Evolutionary conservation across 2,797 vertebrate species (phyloP).

Genomic region (Sciurus carolinensis): DNA sequence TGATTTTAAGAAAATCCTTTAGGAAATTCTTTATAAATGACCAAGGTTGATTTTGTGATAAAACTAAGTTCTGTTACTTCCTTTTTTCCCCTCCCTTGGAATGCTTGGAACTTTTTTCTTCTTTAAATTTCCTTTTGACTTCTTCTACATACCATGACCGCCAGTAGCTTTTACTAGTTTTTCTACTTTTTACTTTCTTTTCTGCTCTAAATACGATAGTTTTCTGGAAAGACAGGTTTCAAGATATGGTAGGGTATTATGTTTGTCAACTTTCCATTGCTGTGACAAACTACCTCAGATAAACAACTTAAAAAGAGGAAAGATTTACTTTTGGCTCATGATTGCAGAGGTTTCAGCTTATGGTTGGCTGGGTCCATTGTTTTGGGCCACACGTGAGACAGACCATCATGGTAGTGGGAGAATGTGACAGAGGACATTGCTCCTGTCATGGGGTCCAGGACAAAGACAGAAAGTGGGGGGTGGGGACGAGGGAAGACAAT

Average conservation of each 20-base stretch:
- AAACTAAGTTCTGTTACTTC: slow-evolving; percentile 53
- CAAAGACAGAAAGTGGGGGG: neutral
- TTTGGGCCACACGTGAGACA: neutral
- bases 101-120: neutral
- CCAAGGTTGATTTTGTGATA: slow-evolving; percentile 75
- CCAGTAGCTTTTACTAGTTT: neutral
- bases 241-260: neutral
- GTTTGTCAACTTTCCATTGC: neutral
- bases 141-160: neutral
- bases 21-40: slow-evolving; percentile 73
- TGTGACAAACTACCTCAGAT: neutral
- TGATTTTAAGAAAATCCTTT: slow-evolving; percentile 71
- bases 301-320: neutral
- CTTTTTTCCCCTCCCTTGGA: neutral
- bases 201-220: neutral
- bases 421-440: neutral
- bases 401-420: neutral
- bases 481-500: neutral
- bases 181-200: neutral
- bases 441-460: neutral
- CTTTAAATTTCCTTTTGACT: neutral
- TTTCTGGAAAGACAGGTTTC: slow-evolving; percentile 11
- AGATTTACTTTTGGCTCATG: neutral
- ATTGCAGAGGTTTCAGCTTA: neutral
- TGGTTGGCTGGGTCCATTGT: neutral